Base-by-base conservation (phyloP, 37 sponge, comb jelly and placozoan species). In the Crambe crambe region DNA sequence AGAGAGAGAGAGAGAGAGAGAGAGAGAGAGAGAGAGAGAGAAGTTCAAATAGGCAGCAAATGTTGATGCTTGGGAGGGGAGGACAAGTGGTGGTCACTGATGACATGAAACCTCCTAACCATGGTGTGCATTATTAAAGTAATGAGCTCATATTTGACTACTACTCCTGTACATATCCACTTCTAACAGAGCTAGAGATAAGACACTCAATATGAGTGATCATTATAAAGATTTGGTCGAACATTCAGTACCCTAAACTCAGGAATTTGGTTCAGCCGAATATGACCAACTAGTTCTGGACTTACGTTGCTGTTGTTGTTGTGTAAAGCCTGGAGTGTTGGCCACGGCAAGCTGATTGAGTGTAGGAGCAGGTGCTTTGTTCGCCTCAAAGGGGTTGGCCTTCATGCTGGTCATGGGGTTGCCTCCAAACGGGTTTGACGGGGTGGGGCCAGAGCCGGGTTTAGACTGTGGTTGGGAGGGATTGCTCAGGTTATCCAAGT, bases 401-500 rank as follows among this genome's bases (percentile, higher is more conserved):
- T 42, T 65, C 32, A 15, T 23, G 2, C n/a, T 6, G 5, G n/a
- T 17, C 4, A 34, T 10, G 0, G 43, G 2, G 1, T 76, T 10
- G 25, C 39, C 68, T 2, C 83, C 88, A 77, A 88, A 88, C 25
- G 88, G 88, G 60, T 88, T 88, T 42, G 76, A 17, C 0, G 79
- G 58, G 22, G 81, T 51, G 26, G 85, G 62, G 4, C 67, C 78
- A 10, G 41, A 40, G 17, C 8, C 30, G 22, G 36, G 18, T 12
- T 41, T 80, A 1, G 78, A 27, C 17, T 68, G 58, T 9, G 34
- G 75, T 10, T 68, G 61, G 5, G 34, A 40, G 9, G 90, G 78
- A 31, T 68, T 72, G 17, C 30, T 56, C 37, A 60, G 61, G 39
- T 72, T 37, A 79, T 95, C 91, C 31, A 95, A 83, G 75, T 95